Evolutionary conservation across 1,140 invertebrate species (phyloP).

Genomic region (Hyles euphorbiae): DNA sequence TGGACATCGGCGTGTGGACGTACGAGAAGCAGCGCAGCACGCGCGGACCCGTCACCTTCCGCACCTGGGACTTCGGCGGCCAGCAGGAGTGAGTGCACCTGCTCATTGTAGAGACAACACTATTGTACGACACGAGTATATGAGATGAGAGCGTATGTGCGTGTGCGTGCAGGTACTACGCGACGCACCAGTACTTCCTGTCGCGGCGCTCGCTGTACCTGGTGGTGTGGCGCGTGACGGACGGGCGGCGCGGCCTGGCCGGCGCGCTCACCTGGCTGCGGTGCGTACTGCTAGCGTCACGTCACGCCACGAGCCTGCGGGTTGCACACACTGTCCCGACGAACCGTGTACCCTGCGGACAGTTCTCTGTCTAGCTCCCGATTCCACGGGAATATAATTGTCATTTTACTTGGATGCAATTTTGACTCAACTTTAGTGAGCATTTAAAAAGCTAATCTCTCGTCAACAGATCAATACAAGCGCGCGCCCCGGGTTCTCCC

Average conservation of each 20-base stretch:
- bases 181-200: conserved; percentile 98
- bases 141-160: neutral
- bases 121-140: neutral
- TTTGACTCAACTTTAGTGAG: no score
- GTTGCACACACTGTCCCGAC: no score
- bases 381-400: no score
- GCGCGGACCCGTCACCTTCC: conserved; percentile 94
- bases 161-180: conserved; percentile 84
- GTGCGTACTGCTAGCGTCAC: conserved; percentile 64
- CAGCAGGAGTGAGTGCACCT: conserved; percentile 84
- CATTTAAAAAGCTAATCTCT: no score
- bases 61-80: conserved; percentile 99
- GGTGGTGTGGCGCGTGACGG: conserved; percentile 95
- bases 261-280: conserved; percentile 94
- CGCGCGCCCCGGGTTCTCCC: conserved; percentile 94
- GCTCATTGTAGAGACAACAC: no score
- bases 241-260: conserved; percentile 93
- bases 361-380: no score
- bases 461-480: conserved; percentile 72
- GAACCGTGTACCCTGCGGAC: no score
- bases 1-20: conserved; percentile 96
- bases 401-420: no score
- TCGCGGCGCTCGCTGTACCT: conserved; percentile 96
- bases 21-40: conserved; percentile 89
- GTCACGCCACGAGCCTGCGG: no score